Conservation (phyloP, 2,888 invertebrate species). For the Calliopum simillimum region DNA sequence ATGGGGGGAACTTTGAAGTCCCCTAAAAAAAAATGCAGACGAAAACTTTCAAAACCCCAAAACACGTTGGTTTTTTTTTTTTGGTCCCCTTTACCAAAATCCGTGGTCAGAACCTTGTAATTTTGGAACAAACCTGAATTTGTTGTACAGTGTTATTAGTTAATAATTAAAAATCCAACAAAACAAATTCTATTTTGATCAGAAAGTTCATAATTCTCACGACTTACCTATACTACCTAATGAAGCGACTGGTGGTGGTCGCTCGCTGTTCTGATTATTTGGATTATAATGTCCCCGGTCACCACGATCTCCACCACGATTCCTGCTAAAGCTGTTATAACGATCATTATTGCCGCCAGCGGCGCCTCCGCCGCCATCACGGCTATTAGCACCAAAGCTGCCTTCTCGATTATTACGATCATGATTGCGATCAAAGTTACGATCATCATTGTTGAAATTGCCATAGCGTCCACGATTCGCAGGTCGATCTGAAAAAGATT, state of each 20-base stretch:
- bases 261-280: conserved; percentile 52
- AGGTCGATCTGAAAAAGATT: conserved; percentile 60
- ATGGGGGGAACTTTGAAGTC: too few species aligned
- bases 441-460: conserved; percentile 66
- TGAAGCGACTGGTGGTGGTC: conserved; percentile 50
- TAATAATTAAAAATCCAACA: not conserved
- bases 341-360: conserved; percentile 62
- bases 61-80: too few species aligned
- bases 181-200: not conserved
- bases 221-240: conserved; percentile 52
- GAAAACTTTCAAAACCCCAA: not conserved
- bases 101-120: too few species aligned
- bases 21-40: not conserved
- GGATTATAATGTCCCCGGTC: conserved; percentile 57
- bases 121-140: too few species aligned
- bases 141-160: too few species aligned
- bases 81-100: too few species aligned
- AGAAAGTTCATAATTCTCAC: conserved; percentile 17
- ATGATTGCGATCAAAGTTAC: conserved; percentile 60
- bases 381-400: conserved; percentile 59
- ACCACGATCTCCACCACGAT: conserved; percentile 63
- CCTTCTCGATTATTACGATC: conserved; percentile 65
- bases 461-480: conserved; percentile 67
- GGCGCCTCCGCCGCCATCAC: conserved; percentile 67
- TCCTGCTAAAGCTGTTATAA: conserved; percentile 67